Base-by-base conservation (phyloP, 2,888 invertebrate genomes). In the Psylliodes chrysocephalus region DNA sequence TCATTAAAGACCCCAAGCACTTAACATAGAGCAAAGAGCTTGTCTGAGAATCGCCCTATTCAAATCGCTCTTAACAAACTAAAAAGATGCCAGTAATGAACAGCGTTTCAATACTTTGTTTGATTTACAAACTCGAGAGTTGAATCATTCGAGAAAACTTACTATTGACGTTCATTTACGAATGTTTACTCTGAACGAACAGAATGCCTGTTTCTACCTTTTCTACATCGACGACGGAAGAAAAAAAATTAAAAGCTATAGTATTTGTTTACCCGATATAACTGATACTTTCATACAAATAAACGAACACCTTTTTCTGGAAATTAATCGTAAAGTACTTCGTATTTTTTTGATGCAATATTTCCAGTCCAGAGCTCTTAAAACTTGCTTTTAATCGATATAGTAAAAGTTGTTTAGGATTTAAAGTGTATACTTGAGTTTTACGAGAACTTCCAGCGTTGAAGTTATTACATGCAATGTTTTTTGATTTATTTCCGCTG, bases 311-410 rank as follows among this genome's bases (percentile, higher is more conserved):
- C 47, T 22, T 12, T n/a, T 55, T 30, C n/a, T 17, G 6, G 14
- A 42, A 46, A 55, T 17, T 55, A 10, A 17, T 55, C 18, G 7
- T 5, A 33, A 56, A 46, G 28, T 46, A 56, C 46, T 46, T 46
- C 15, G 44, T 44, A n/a, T 19, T 42, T 54, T 54, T 28, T 22
- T 14, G 12, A 15, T 42, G 55, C 55, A 46, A 44, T 46, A 56
- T 56, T 55, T 47, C 28, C 15, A 49, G 22, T 38, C 49, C 12
- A 35, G 40, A 57, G 35, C 40, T 49, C 49, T 38, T 17, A 38
- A 38, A 57, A 38, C 38, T 49, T 57, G 28, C n/a, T 49, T 57
- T 49, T 47, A 49, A 49, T 57, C 57, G 57, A 57, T 54, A 40
- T 40, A 25, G 54, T 40, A 54, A 54, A 54, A 38, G 35, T 54